These are phyloP conservation scores for Holotrichia oblita DNA, from an alignment of 1,140 invertebrate species.

Conservation along the genomic window DNA sequence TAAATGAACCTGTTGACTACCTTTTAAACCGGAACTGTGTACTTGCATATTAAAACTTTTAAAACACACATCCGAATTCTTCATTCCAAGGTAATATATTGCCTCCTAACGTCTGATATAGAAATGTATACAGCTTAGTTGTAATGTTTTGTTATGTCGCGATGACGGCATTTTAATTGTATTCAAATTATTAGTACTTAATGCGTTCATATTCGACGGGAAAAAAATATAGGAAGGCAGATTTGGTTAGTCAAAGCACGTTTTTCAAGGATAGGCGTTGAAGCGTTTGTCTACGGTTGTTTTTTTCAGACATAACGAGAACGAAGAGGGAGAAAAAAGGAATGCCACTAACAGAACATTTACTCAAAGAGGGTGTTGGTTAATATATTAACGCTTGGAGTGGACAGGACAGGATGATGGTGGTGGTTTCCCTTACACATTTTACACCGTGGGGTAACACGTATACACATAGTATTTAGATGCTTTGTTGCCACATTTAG, in stretches of 20 bases:
- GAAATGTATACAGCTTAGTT: not conserved
- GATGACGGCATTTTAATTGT: constrained; percentile 13
- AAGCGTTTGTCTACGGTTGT: not conserved
- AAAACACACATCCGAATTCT: constrained; percentile 30
- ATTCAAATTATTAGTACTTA: constrained; percentile 5
- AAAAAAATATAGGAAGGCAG: not conserved
- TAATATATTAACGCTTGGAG: constrained; percentile 35
- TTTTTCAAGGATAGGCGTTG: constrained; percentile 5
- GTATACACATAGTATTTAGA: not conserved
- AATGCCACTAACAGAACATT: constrained; percentile 29
- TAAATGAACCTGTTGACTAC: constrained; percentile 5
- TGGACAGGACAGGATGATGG: not conserved
- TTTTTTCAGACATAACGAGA: not conserved
- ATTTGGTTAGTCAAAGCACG: not conserved
- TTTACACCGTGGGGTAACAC: constrained; percentile 16
- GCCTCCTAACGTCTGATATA: not conserved
- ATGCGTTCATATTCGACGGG: not conserved
- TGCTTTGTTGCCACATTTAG: constrained; percentile 18
- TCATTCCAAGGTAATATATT: not conserved
- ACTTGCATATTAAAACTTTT: not conserved
- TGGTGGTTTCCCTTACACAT: constrained; percentile 21
- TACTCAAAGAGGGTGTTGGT: constrained; percentile 14
- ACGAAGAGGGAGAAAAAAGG: not conserved
- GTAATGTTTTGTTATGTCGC: not conserved
- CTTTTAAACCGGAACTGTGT: not conserved